phyloP scores from a whole-genome alignment of 2,888 invertebrate genomes.

The Heterodera filipjevi region DNA sequence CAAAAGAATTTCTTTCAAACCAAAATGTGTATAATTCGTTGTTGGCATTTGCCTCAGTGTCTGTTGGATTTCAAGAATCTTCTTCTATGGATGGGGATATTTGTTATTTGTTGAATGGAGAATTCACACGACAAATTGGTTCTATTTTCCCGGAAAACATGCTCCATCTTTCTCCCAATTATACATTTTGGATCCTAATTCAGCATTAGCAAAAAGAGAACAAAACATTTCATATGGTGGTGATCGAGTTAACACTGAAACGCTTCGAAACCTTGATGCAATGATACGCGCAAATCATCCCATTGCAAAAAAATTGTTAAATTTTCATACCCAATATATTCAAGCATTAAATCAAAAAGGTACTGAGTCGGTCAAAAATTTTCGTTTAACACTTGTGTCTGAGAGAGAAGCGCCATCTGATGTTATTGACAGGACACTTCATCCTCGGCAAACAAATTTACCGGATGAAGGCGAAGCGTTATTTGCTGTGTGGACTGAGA shows the following conservation, averaged over 20 bases:
- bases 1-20: conserved; percentile 5
- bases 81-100: conserved; percentile 3
- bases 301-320: background rate
- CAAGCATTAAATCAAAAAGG: background rate
- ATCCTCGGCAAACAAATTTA: conserved; percentile 10
- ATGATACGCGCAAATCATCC: background rate
- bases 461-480: background rate
- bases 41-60: background rate
- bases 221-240: background rate
- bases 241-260: background rate
- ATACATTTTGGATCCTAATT: conserved; percentile 14
- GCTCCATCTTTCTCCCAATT: conserved; percentile 7
- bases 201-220: background rate
- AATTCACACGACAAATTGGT: background rate
- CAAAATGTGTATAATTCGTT: conserved; percentile 5
- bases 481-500: conserved; percentile 17
- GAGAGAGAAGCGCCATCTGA: background rate
- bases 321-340: conserved; percentile 5
- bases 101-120: conserved; percentile 14
- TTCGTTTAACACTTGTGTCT: conserved; percentile 4
- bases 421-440: background rate
- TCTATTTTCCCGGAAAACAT: conserved; percentile 1
- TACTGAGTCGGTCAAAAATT: conserved; percentile 4
- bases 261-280: background rate
- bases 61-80: background rate